Conservation (phyloP, 2,113 vertebrate genomes). For the Mormoops blainvillei region DNA sequence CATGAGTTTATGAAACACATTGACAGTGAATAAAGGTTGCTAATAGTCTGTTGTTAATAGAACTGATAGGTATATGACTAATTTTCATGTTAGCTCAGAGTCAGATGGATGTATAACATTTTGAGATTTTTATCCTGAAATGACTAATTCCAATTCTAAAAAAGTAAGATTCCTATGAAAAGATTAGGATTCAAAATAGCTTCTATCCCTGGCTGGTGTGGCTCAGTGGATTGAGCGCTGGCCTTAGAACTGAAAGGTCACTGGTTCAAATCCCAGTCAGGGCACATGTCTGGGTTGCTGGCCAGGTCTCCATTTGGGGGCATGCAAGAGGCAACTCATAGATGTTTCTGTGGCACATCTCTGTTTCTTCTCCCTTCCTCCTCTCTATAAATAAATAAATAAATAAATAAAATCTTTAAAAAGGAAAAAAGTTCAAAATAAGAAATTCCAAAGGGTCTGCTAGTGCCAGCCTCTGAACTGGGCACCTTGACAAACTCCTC, state of each 20-base stretch:
- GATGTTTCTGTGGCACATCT: no score
- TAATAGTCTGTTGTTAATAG: background rate
- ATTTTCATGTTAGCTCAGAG: conserved; percentile 12
- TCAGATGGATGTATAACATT: background rate
- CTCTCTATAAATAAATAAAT: no score
- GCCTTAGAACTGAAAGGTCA: no score
- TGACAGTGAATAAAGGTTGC: background rate
- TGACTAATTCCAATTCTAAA: conserved; percentile 10
- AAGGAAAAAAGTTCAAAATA: no score
- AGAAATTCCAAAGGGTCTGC: background rate
- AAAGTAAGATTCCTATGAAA: background rate
- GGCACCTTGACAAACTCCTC: background rate
- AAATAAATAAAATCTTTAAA: no score
- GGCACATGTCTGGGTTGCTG: no score
- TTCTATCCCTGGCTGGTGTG: background rate
- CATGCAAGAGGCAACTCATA: no score
- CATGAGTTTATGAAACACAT: background rate
- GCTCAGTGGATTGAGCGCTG: no score
- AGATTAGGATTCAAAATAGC: background rate
- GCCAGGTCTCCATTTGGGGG: no score
- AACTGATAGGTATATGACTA: background rate
- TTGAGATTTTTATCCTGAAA: conserved; percentile 18
- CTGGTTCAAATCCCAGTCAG: no score
- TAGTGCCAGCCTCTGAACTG: background rate
- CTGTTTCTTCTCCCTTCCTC: no score